Evolutionary conservation across 64 coral and sea anemone genomes (phyloP).

Genomic region (Porites lutea): DNA sequence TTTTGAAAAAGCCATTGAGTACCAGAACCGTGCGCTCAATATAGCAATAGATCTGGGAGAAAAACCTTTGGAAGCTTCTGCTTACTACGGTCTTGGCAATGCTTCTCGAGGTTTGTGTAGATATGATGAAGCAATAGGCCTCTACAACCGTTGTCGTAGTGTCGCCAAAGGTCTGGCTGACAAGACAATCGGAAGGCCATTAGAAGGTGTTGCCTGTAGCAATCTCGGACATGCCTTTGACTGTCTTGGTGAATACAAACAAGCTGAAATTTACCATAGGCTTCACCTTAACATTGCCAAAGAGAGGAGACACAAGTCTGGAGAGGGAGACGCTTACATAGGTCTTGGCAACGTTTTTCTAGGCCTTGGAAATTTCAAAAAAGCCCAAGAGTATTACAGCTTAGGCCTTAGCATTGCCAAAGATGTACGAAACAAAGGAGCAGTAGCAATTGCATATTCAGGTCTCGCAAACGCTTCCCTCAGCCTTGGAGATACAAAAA

Average conservation of each 20-base stretch:
- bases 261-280: background rate
- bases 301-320: background rate
- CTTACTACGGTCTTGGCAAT: background rate
- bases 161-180: background rate
- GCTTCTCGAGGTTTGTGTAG: background rate
- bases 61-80: background rate
- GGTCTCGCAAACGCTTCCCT: background rate
- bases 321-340: background rate
- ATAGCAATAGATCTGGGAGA: background rate
- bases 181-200: background rate
- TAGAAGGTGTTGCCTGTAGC: background rate
- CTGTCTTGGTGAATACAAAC: background rate
- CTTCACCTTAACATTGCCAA: background rate
- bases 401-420: background rate
- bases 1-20: no score
- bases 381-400: background rate
- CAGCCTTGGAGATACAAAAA: background rate
- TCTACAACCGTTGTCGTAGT: background rate
- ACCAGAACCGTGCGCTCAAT: no score
- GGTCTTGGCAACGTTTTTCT: background rate
- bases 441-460: background rate
- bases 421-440: background rate
- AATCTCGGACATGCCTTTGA: background rate
- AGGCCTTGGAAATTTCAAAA: background rate
- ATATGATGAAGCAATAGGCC: background rate